Base-by-base conservation (phyloP, 2,888 invertebrate species). In the Epinotia bilunana region DNA sequence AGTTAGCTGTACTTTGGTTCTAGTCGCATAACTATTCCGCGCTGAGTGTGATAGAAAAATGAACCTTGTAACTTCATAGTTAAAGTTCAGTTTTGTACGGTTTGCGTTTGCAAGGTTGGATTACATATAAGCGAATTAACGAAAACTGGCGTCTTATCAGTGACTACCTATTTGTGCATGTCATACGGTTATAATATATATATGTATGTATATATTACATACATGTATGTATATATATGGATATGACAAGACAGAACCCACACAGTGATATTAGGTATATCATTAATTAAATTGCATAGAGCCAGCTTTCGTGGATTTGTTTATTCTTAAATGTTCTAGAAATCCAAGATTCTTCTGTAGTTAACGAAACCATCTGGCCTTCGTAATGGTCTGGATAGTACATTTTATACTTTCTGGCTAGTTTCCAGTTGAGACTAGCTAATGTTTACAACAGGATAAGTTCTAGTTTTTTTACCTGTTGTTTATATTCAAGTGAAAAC, bases 311-410 rank as follows among this genome's bases (percentile, higher is more conserved):
- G 39, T 9, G 9, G 39, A 39, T 39, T 39, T 39, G 39, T 39
- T 39, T 39, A 39, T 39, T 39, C 9, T 39, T 62, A 62, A 63
- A 20, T 20, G 62, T 63, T 63, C 62, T 63, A 63, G 62, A 63
- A 18, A 20, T 63, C 20, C 62, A 39, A n/a, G 73, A 82, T 86
- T 79, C 82, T 84, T 76, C 83, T 82, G 79, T 86, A 84, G 78
- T 61, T 79, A 72, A 71, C 49, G 70, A 76, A 49, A 57, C 65
- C 33, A 39, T 71, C 60, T 57, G 58, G 77, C 77, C 76, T 58
- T n/a, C 72, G 16, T 65, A 60, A 53, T 18, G 68, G 53, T 65
- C 65, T 23, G 16, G 61, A 53, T 75, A 65, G 65, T 28, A 53
- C 16, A 65, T 65, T 53, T 65, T 53, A 12, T 65, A 53, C n/a